These are phyloP conservation scores for Drosophila eohydei DNA, from an alignment of 2,888 invertebrate genomes.

Conservation along the genomic window DNA sequence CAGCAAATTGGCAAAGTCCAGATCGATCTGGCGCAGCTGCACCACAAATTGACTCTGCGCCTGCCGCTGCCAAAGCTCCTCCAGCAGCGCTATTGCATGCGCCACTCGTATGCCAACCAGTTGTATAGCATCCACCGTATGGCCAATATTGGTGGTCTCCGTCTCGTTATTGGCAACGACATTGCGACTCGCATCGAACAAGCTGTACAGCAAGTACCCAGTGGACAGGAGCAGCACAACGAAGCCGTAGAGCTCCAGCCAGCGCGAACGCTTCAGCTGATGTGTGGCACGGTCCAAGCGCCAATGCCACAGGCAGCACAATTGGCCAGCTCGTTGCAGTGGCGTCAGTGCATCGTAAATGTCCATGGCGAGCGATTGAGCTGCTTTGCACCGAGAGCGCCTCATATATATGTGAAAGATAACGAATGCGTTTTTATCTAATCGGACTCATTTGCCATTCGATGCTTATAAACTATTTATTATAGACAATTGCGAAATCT, in stretches of 20 bases:
- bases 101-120: slow-evolving; percentile 80
- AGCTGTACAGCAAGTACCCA: slow-evolving; percentile 55
- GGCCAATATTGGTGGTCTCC: slow-evolving; percentile 58
- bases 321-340: slow-evolving; percentile 63
- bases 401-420: slow-evolving; percentile 9
- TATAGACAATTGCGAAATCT: background rate
- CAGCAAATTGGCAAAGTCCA: slow-evolving; percentile 71
- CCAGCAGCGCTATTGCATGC: slow-evolving; percentile 74
- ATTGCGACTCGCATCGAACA: slow-evolving; percentile 54
- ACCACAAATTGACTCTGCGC: slow-evolving; percentile 59
- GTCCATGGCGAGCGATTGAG: slow-evolving; percentile 62
- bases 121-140: slow-evolving; percentile 81
- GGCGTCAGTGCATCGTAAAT: slow-evolving; percentile 60
- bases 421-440: slow-evolving; percentile 32
- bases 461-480: slow-evolving; percentile 24
- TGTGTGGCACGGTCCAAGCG: slow-evolving; percentile 52
- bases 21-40: slow-evolving; percentile 78
- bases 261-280: slow-evolving; percentile 49
- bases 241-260: slow-evolving; percentile 68
- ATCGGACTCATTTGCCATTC: slow-evolving; percentile 34
- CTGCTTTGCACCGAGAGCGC: background rate
- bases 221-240: slow-evolving; percentile 48
- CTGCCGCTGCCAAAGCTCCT: slow-evolving; percentile 68
- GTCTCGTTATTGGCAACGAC: slow-evolving; percentile 1
- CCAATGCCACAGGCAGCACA: slow-evolving; percentile 68